Evolutionary conservation across 2,113 vertebrate species (phyloP), one percentile per base, ranked within the genome.

Genomic region (Callorhinus ursinus): DNA sequence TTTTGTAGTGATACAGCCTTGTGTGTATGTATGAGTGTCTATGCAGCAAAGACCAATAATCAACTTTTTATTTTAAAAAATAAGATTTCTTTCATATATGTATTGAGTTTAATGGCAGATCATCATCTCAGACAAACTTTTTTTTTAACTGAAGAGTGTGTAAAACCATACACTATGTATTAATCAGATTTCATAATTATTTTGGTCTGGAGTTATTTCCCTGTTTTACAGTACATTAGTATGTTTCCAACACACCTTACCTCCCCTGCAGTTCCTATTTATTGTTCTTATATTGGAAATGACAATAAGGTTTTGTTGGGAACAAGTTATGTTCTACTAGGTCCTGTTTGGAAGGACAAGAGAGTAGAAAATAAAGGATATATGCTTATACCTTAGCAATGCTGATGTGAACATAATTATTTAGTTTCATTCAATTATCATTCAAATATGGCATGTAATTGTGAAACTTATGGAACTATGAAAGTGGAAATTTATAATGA

Each of bases 401-500:
- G 88, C 26, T 95, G 83, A 96, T 95, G 21, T 93, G 96, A 96
- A 96, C 67, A 93, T 97, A 98, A 98, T 98, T 92, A 97, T 98
- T 98, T 97, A 0, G 72, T 98, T 98, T 98, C 93, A 97, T 98
- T 98, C 97, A 98, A 98, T 99, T 99, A 99, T 99, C 97, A 98
- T 98, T 99, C 97, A 99, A 98, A 99, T 99, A 98, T 96, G 97
- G 98, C 98, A 98, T 99, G 97, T 98, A 99, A 99, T 99, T 99
- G 98, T 98, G 94, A 98, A 99, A 98, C 93, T 98, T 99, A 99
- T 3, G 89, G 98, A 99, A 98, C 98, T 98, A 98, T 99, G 97
- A 98, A 98, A 99, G 98, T 99, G 98, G 98, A 99, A 99, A 99
- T 99, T 99, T 99, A 98, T 99, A 98, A 99, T 98, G 98, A 99